These are phyloP conservation scores for Notiomystis cincta DNA, from an alignment of 2,113 vertebrate species.

Conservation along the genomic window DNA sequence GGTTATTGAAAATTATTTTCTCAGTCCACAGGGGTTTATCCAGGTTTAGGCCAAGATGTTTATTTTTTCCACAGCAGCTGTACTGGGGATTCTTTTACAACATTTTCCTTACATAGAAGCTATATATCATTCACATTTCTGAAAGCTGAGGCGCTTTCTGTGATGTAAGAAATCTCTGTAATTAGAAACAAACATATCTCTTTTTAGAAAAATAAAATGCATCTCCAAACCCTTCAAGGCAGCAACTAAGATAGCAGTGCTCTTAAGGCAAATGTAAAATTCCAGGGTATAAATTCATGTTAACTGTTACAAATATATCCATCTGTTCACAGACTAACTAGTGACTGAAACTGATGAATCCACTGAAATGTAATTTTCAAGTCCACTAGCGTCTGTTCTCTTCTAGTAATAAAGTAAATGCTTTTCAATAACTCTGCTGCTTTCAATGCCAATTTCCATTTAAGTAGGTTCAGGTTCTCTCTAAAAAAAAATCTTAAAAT, in stretches of 20 bases:
- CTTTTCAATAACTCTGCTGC: constrained; percentile 28
- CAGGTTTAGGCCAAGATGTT: constrained; percentile 12
- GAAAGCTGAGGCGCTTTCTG: not conserved
- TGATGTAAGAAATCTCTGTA: not conserved
- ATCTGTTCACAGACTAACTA: constrained; percentile 48
- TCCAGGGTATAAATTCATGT: not conserved
- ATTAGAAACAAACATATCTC: not conserved
- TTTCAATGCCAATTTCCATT: constrained; percentile 30
- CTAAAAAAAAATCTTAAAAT: not conserved
- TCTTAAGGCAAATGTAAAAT: constrained; percentile 6
- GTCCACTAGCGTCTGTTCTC: constrained; percentile 15
- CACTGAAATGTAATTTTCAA: constrained; percentile 35
- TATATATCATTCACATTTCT: not conserved
- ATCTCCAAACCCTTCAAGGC: not conserved
- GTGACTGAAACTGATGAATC: constrained; percentile 44
- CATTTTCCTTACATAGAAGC: not conserved
- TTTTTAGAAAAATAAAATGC: not conserved
- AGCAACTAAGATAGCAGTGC: not conserved
- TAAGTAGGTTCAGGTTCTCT: not conserved
- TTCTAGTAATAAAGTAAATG: constrained; percentile 31
- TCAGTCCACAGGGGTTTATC: constrained; percentile 9
- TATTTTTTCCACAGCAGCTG: constrained; percentile 27
- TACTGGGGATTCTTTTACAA: constrained; percentile 6
- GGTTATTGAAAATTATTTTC: constrained; percentile 54
- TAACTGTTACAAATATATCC: constrained; percentile 49